phyloP scores from a whole-genome alignment of 1,140 invertebrate species.

The Zaprionus camerounensis region DNA sequence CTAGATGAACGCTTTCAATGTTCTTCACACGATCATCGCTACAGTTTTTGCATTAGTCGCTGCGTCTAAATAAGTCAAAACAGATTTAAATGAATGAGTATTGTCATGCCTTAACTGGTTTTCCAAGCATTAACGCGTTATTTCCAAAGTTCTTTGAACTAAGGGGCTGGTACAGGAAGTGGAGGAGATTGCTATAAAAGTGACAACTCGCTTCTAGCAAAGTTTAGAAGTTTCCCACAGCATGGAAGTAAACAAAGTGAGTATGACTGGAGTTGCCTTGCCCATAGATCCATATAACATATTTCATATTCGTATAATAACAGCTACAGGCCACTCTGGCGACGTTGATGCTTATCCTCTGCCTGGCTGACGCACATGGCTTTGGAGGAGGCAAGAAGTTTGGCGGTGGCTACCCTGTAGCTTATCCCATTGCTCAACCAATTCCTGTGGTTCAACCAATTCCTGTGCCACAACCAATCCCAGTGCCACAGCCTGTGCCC shows the following conservation, averaged over 20 bases:
- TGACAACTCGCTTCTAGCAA: constrained; percentile 10
- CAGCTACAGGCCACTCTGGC: constrained; percentile 29
- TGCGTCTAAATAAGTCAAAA: constrained; percentile 58
- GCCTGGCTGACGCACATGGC: constrained; percentile 44
- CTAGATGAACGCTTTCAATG: constrained; percentile 66
- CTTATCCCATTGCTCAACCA: constrained; percentile 64
- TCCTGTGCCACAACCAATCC: constrained; percentile 42
- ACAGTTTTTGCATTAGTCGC: constrained; percentile 60
- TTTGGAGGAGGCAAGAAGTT: constrained; percentile 54
- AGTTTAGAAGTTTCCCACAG: constrained; percentile 54
- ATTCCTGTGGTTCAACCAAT: constrained; percentile 49
- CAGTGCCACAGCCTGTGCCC: constrained; percentile 41
- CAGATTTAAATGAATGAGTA: constrained; percentile 43
- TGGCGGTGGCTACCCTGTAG: constrained; percentile 52
- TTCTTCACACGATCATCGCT: constrained; percentile 65
- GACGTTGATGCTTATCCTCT: constrained; percentile 32
- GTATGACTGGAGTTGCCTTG: constrained; percentile 6
- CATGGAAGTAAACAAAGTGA: constrained; percentile 57
- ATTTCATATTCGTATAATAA: neutral
- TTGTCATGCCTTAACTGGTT: constrained; percentile 55
- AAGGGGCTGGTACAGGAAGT: constrained; percentile 73
- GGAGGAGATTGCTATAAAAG: constrained; percentile 61
- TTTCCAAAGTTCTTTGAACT: constrained; percentile 68
- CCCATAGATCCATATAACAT: neutral
- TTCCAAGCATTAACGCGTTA: constrained; percentile 23